Evolutionary conservation across 2,113 vertebrate genomes (phyloP).

Genomic region (Mus spicilegus): DNA sequence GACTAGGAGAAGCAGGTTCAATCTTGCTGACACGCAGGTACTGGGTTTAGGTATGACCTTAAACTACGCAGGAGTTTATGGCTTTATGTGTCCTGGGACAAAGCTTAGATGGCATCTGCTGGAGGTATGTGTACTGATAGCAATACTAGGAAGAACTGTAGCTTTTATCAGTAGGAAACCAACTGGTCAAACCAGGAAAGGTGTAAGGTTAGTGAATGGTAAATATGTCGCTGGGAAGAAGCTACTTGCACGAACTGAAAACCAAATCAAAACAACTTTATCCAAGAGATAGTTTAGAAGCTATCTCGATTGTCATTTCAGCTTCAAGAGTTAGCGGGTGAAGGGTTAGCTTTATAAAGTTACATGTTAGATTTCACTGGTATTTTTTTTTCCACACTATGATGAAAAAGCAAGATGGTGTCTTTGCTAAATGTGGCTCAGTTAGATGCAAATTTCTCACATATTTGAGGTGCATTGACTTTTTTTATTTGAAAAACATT

Average conservation of each 20-base stretch:
- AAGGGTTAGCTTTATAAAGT: conserved; percentile 1
- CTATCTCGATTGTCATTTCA: background rate
- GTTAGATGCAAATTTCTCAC: conserved; percentile 55
- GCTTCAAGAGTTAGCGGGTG: conserved; percentile 3
- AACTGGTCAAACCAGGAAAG: conserved; percentile 8
- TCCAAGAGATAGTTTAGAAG: conserved; percentile 17
- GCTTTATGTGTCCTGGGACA: background rate
- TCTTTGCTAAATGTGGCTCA: conserved; percentile 21
- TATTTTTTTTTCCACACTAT: conserved; percentile 18
- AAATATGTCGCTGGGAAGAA: background rate
- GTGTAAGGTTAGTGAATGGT: conserved; percentile 19
- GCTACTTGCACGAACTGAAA: conserved; percentile 30
- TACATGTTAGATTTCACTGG: conserved; percentile 13
- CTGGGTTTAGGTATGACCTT: background rate
- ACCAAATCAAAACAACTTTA: conserved; percentile 2
- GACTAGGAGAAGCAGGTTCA: background rate
- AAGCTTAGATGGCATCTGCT: conserved; percentile 38
- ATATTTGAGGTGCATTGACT: conserved; percentile 56
- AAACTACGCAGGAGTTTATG: conserved; percentile 46
- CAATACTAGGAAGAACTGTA: background rate
- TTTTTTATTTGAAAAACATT: conserved; percentile 58
- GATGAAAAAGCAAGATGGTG: conserved; percentile 41
- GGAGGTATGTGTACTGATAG: background rate
- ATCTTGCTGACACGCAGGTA: background rate
- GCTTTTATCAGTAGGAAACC: conserved; percentile 6